These are phyloP conservation scores for Pinctada fucata DNA, from an alignment of 2,888 invertebrate genomes.

Conservation along the genomic window DNA sequence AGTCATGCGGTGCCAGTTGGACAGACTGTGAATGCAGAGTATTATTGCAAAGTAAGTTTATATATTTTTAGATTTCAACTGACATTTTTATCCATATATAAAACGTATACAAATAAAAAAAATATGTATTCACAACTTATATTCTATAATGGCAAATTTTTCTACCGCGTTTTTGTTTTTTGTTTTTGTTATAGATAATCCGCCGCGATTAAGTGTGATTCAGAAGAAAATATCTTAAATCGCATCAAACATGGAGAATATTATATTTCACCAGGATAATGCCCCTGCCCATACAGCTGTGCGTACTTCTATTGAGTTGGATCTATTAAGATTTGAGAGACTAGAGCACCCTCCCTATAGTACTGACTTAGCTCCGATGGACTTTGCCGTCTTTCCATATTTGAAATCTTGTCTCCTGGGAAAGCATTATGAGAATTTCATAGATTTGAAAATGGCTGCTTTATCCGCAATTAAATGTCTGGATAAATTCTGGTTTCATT, in stretches of 20 bases:
- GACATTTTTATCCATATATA: too few relatives aligned
- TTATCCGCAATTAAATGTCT: too few relatives aligned
- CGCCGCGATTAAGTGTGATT: conserved; percentile 6
- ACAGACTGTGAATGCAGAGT: conserved; percentile 1
- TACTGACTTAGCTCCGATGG: not conserved
- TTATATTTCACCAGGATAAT: conserved; percentile 19
- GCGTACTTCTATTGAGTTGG: not conserved
- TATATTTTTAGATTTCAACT: too few relatives aligned
- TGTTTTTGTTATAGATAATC: not conserved
- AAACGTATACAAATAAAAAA: too few relatives aligned
- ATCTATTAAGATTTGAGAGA: not conserved
- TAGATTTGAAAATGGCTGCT: too few relatives aligned
- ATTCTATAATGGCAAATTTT: too few relatives aligned
- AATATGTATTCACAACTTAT: too few relatives aligned
- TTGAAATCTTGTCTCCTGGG: not conserved
- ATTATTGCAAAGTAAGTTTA: not conserved
- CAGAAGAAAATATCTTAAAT: not conserved
- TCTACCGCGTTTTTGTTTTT: too few relatives aligned
- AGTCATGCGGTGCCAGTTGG: conserved; percentile 5
- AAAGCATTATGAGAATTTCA: too few relatives aligned
- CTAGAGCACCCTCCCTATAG: not conserved
- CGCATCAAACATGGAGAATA: not conserved
- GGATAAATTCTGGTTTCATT: too few relatives aligned
- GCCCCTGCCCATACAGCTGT: conserved; percentile 11
- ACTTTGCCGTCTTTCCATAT: not conserved